Evolutionary conservation across 2,113 vertebrate species (phyloP).

Genomic region (Tachuris rubrigastra): DNA sequence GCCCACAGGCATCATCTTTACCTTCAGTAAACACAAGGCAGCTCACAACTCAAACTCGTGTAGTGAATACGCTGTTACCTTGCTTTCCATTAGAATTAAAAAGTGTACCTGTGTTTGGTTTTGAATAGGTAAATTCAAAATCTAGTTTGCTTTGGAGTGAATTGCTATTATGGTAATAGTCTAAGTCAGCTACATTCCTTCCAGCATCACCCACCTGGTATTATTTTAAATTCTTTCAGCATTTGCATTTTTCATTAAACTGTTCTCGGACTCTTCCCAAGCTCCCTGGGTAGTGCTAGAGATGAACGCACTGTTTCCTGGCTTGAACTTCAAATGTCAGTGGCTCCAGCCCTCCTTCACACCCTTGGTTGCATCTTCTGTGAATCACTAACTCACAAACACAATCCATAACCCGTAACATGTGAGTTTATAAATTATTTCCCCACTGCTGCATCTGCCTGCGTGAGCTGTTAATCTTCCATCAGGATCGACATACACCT

Average conservation of each 20-base stretch:
- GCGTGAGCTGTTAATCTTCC: neutral
- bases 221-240: neutral
- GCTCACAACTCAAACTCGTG: neutral
- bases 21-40: neutral
- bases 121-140: neutral
- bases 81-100: neutral
- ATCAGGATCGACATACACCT: neutral
- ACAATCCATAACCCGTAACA: neutral
- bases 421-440: slow-evolving; percentile 17
- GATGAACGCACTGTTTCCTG: neutral
- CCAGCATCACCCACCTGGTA: neutral
- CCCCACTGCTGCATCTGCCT: neutral
- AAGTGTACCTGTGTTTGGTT: neutral
- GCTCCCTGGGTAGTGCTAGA: neutral
- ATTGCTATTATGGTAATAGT: neutral
- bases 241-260: neutral
- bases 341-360: neutral
- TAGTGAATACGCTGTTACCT: neutral
- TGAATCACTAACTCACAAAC: neutral
- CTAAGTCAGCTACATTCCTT: neutral
- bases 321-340: neutral
- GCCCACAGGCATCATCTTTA: neutral
- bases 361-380: neutral
- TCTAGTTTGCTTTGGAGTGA: neutral
- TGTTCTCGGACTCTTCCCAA: neutral